These are phyloP conservation scores for Pseudochirops cupreus DNA, from an alignment of 2,797 vertebrate genomes.

Conservation along the genomic window DNA sequence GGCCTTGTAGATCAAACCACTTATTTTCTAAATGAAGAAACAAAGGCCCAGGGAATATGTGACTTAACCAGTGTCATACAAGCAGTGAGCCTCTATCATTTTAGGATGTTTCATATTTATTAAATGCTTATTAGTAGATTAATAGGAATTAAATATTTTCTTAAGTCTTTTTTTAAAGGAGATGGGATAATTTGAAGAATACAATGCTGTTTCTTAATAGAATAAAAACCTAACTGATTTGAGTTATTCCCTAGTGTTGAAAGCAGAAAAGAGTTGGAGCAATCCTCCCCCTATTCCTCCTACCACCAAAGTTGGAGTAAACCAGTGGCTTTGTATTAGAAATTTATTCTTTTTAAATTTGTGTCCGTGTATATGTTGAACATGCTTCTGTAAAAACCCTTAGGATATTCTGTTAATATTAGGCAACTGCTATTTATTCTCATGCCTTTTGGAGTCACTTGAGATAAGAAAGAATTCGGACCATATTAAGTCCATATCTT, in stretches of 20 bases:
- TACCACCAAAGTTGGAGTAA: not conserved
- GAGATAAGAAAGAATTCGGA: not conserved
- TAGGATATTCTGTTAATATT: not conserved
- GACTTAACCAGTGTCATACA: not conserved
- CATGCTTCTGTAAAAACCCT: not conserved
- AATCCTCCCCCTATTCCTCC: not conserved
- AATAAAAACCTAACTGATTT: not conserved
- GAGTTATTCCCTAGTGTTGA: not conserved
- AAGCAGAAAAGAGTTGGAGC: not conserved
- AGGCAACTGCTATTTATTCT: not conserved
- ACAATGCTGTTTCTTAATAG: not conserved
- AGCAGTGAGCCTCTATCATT: not conserved
- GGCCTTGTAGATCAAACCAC: not conserved
- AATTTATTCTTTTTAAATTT: not conserved
- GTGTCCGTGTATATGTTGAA: not conserved
- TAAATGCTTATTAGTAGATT: not conserved
- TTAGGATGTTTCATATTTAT: not conserved
- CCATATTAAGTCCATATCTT: conserved; percentile 1
- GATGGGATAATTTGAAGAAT: not conserved
- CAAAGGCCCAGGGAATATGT: not conserved
- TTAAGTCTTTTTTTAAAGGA: not conserved
- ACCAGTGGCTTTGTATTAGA: not conserved
- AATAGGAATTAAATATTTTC: not conserved
- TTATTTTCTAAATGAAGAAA: not conserved
- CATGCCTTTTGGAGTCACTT: not conserved